Evolutionary conservation across 2,888 invertebrate species (phyloP), one percentile per base, ranked within the genome.

Genomic region (Julus scandinavius): DNA sequence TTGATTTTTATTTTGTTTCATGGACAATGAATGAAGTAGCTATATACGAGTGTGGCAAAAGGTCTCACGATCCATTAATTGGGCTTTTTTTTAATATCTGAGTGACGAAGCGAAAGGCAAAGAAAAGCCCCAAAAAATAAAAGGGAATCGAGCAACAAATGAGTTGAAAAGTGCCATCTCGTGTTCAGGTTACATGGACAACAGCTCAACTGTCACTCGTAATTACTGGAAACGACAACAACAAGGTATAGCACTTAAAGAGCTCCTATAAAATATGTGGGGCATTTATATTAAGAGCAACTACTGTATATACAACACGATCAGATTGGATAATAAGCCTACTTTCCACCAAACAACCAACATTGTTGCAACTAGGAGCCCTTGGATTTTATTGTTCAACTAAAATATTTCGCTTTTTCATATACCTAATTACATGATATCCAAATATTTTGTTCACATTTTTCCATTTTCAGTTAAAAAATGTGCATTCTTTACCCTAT

Each of bases 121-220:
- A 80, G 80, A 80, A 80, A 80, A 80, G 38, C 13, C 80, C 80
- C 80, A 2, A 80, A 80, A 63, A 80, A 80, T 38, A 80, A 80
- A 80, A 38, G 45, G 85, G 85, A 50, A 85, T 85, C 85, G 4
- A 45, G 50, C 85, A 85, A 49, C 85, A 85, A 85, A 49, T 85
- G 85, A 85, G 87, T 63, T 29, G 87, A 87, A 87, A 87, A 87
- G 87, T 87, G 87, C 87, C 63, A 58, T 87, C 40, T 87, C 87
- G 87, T 87, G 87, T 87, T 87, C 54, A 20, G 80, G 80, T 80
- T 85, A 49, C 49, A 29, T 85, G 45, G 85, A 85, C 85, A 85
- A 85, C 49, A 49, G 41, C 85, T 85, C 85, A n/a, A 29, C 85
- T 87, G 87, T 87, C 87, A 87, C 54, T 87, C 54, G 87, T 87